Conservation (phyloP, 2,888 invertebrate genomes). For the Conus canariensis region DNA sequence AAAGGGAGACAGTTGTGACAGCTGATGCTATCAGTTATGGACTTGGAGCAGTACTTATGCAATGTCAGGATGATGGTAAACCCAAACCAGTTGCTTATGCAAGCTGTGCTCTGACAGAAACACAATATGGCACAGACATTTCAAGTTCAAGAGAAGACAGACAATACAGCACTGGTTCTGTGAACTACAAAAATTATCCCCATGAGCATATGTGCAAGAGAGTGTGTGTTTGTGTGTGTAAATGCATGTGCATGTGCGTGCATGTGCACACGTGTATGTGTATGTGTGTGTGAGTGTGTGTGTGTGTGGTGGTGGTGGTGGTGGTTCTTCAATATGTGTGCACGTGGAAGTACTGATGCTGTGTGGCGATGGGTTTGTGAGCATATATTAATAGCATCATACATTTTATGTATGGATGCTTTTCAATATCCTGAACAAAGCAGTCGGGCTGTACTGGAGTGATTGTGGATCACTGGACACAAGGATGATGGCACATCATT, state of each 20-base stretch:
- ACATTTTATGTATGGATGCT: no score
- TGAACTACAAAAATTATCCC: no score
- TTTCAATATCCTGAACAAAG: no score
- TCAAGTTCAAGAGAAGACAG: background rate
- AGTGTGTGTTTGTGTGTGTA: background rate
- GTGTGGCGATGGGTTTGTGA: no score
- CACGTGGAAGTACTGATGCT: no score
- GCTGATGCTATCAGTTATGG: conserved; percentile 25
- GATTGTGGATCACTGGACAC: no score
- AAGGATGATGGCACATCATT: no score
- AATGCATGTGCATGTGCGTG: background rate
- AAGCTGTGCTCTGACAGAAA: no score
- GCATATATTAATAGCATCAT: no score
- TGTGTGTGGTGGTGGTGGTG: background rate
- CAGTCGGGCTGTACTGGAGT: no score
- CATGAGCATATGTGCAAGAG: background rate
- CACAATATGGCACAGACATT: background rate
- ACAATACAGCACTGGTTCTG: background rate
- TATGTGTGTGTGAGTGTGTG: background rate
- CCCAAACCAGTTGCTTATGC: background rate
- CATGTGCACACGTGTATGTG: background rate
- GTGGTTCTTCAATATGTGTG: no score
- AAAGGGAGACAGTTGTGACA: background rate
- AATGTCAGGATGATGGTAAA: background rate
- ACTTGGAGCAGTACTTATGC: conserved; percentile 3